Conservation (phyloP, 2,797 vertebrate genomes). For the Remorina albescens region DNA sequence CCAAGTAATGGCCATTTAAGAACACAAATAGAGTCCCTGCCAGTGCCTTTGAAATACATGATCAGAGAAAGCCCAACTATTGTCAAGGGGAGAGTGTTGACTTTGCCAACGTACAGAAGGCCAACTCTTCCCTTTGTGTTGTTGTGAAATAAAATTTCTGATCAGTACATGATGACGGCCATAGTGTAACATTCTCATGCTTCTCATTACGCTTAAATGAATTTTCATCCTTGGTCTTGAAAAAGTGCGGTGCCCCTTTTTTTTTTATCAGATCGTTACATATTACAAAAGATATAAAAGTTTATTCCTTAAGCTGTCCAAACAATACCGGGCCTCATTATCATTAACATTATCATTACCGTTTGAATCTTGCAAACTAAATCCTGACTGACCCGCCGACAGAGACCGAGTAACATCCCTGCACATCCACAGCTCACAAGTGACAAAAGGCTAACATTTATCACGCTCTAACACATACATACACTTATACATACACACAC, state of each 20-base stretch:
- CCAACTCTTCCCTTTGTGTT: conserved; percentile 28
- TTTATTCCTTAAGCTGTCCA: conserved; percentile 54
- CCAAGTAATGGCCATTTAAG: conserved; percentile 66
- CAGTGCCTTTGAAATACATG: conserved; percentile 53
- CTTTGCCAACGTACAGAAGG: conserved; percentile 24
- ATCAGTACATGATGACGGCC: conserved; percentile 24
- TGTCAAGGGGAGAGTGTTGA: conserved; percentile 3
- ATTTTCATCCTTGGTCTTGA: conserved; percentile 9
- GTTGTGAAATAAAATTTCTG: conserved; percentile 22
- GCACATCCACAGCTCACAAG: conserved; percentile 6
- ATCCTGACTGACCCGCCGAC: background rate
- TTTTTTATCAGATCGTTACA: conserved; percentile 41
- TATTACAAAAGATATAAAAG: conserved; percentile 47
- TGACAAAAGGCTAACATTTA: conserved; percentile 23
- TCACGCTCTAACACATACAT: conserved; percentile 13
- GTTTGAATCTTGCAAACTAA: conserved; percentile 15
- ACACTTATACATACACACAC: conserved; percentile 18
- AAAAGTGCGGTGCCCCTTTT: background rate
- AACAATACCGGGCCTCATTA: conserved; percentile 46
- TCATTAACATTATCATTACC: conserved; percentile 21
- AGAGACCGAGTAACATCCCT: conserved; percentile 15
- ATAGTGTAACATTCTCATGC: background rate
- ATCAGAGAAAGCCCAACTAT: conserved; percentile 47
- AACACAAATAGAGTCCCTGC: conserved; percentile 55
- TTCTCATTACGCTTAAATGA: conserved; percentile 33